Conservation (phyloP, 2,888 invertebrate genomes). For the Acronicta psi region DNA sequence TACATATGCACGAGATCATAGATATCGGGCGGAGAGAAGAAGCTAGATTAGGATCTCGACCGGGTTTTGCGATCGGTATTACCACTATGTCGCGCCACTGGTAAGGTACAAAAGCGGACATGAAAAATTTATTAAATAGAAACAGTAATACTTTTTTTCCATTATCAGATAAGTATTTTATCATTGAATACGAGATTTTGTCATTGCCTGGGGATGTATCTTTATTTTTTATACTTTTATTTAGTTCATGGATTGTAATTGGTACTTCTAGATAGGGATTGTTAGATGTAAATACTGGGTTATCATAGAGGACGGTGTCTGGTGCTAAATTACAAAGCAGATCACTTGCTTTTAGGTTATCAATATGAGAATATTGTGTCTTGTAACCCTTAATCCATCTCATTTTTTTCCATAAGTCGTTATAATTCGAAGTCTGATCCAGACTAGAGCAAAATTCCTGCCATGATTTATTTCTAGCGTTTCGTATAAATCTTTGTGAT, state of each 20-base stretch:
- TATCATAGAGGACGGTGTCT: no score
- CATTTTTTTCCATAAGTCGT: constrained; percentile 5
- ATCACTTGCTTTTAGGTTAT: neutral
- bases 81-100: no score
- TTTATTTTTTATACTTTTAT: neutral
- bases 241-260: constrained; percentile 1
- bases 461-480: neutral
- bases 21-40: no score
- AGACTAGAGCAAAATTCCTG: neutral
- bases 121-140: constrained; percentile 15
- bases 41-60: no score
- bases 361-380: no score
- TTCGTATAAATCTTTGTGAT: no score
- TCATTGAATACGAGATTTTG: constrained; percentile 27
- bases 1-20: no score
- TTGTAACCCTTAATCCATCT: constrained; percentile 1
- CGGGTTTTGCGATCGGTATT: no score
- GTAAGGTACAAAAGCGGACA: constrained; percentile 4
- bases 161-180: constrained; percentile 17
- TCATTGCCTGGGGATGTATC: neutral
- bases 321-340: no score
- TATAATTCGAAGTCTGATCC: neutral
- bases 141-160: constrained; percentile 3
- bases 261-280: neutral
- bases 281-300: neutral